A percentile compares a stretch with the other conserved stretches of the same genome.
Conservation (phyloP, 2,113 vertebrate species). For the Mionectes macconnelli region DNA sequence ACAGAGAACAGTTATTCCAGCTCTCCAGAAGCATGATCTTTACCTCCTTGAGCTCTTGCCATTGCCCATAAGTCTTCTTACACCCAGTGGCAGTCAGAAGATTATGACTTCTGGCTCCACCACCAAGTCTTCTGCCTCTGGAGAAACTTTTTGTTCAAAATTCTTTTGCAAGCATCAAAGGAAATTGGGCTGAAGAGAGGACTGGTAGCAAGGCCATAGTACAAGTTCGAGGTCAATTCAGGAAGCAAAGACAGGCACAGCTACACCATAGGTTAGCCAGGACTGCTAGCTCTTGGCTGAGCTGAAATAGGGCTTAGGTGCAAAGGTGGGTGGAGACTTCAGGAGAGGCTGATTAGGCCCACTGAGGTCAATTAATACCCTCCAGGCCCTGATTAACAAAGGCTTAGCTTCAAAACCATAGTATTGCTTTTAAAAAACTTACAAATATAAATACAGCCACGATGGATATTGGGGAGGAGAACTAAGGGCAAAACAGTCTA, state of each 20-base stretch:
- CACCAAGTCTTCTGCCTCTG: background rate
- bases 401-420: background rate
- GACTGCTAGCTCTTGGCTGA: background rate
- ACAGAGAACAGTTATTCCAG: background rate
- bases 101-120: background rate
- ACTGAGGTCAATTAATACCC: background rate
- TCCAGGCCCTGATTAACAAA: background rate
- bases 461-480: background rate
- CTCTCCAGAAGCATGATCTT: background rate
- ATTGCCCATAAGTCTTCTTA: background rate
- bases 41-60: background rate
- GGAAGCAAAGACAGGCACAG: background rate
- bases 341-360: background rate
- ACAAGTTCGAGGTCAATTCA: background rate
- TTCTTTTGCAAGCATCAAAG: background rate
- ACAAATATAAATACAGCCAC: background rate
- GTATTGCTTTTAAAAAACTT: background rate
- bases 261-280: rapidly evolving
- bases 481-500: background rate
- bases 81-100: rapidly evolving
- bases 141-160: background rate
- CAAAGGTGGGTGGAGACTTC: background rate
- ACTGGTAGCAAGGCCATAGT: background rate
- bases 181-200: background rate
- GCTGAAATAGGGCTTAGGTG: background rate